phyloP scores from a whole-genome alignment of 1,140 invertebrate genomes.

The Drosophila ironensis region DNA sequence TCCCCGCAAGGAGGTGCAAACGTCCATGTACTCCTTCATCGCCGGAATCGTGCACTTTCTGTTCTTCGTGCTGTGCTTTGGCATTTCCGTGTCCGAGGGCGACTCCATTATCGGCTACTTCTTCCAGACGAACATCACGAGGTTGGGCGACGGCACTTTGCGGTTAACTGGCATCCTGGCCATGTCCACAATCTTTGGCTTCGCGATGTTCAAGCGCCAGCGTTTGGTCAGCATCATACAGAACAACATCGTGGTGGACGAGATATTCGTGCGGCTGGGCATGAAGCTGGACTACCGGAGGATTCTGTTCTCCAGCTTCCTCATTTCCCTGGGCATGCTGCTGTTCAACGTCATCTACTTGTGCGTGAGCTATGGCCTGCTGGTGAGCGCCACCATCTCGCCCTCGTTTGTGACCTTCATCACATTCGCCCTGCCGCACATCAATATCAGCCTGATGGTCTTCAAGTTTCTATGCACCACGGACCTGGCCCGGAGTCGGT shows the following conservation, averaged over 20 bases:
- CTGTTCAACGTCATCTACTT: conserved; percentile 72
- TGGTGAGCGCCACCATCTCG: conserved; percentile 64
- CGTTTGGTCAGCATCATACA: conserved; percentile 66
- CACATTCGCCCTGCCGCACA: conserved; percentile 73
- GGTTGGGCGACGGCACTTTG: conserved; percentile 66
- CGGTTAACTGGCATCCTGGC: conserved; percentile 73
- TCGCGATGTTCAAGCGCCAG: conserved; percentile 69
- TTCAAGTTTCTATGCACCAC: conserved; percentile 78
- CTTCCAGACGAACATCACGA: conserved; percentile 77
- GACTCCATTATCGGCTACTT: conserved; percentile 80
- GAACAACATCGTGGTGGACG: conserved; percentile 70
- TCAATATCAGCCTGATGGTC: conserved; percentile 76
- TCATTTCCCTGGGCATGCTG: conserved; percentile 72
- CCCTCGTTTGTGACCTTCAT: conserved; percentile 78
- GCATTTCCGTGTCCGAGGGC: conserved; percentile 52
- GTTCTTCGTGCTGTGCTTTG: conserved; percentile 74
- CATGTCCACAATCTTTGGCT: conserved; percentile 75
- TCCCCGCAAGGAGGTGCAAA: conserved; percentile 69
- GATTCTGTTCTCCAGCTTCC: conserved; percentile 56
- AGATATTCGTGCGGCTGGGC: conserved; percentile 71
- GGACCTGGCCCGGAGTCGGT: conserved; percentile 69
- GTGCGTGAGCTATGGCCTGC: conserved; percentile 68
- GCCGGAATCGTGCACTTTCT: conserved; percentile 71
- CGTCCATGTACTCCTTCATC: conserved; percentile 60
- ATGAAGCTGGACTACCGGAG: conserved; percentile 70